Evolutionary conservation across 2,797 vertebrate species (phyloP).

Genomic region (Myiotriccus ornatus): DNA sequence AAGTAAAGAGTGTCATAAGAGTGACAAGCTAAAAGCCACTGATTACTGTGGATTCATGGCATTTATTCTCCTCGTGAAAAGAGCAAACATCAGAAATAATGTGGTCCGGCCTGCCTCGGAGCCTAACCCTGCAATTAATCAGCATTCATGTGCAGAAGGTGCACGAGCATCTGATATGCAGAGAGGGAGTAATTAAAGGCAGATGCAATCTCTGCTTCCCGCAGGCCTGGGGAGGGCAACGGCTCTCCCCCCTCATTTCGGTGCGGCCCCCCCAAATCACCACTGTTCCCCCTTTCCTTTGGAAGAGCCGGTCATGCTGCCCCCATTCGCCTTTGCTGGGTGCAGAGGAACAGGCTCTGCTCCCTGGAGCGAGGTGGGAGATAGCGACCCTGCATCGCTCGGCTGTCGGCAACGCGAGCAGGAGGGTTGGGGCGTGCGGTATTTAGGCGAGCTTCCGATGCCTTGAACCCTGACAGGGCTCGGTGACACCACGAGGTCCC

Average conservation of each 20-base stretch:
- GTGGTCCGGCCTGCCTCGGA: slow-evolving; percentile 68
- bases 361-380: rapidly evolving
- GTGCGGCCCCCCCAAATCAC: background rate
- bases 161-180: slow-evolving; percentile 72
- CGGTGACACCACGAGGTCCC: slow-evolving; percentile 10
- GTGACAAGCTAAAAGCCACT: slow-evolving; percentile 75
- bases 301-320: rapidly evolving
- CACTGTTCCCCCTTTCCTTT: rapidly evolving
- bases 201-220: slow-evolving; percentile 60
- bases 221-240: slow-evolving; percentile 16
- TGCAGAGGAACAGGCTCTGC: rapidly evolving
- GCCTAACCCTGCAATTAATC: slow-evolving; percentile 78
- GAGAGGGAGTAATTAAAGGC: slow-evolving; percentile 71
- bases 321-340: background rate
- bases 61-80: slow-evolving; percentile 73
- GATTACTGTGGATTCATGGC: slow-evolving; percentile 76
- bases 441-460: slow-evolving; percentile 53
- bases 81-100: slow-evolving; percentile 75
- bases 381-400: rapidly evolving
- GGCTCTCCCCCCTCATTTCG: background rate
- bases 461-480: slow-evolving; percentile 58
- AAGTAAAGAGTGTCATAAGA: slow-evolving; percentile 75
- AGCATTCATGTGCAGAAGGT: slow-evolving; percentile 72
- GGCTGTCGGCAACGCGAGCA: background rate
- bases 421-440: background rate